Percentiles rank a stretch among this genome's conserved stretches.
Conservation (phyloP, 2,113 vertebrate species). For the Proterorhinus semilunaris region DNA sequence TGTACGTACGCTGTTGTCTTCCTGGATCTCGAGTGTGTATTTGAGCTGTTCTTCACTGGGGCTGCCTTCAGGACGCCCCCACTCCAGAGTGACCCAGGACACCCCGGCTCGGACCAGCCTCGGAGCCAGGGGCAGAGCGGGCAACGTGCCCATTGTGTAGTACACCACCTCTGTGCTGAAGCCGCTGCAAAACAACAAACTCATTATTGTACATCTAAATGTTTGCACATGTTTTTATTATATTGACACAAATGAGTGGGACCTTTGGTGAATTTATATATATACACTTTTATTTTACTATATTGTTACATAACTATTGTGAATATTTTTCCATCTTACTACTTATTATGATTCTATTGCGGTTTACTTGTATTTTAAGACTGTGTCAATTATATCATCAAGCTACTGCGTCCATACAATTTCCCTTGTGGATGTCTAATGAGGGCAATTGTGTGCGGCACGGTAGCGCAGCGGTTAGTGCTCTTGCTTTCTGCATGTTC, state of each 20-base stretch:
- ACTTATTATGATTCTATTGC: too few species aligned
- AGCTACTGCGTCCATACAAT: too few species aligned
- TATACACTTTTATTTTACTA: too few species aligned
- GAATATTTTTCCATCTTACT: too few species aligned
- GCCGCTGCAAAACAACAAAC: constrained; percentile 73
- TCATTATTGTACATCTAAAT: constrained; percentile 6
- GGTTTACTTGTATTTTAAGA: too few species aligned
- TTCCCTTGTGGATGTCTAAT: too few species aligned
- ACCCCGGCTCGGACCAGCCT: constrained; percentile 88
- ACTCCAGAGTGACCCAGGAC: constrained; percentile 92
- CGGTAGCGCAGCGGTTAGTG: too few species aligned
- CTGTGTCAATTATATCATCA: too few species aligned
- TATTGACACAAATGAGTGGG: background rate
- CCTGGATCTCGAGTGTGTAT: constrained; percentile 96
- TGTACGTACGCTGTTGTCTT: constrained; percentile 87
- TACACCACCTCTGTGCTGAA: constrained; percentile 94
- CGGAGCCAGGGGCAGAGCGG: constrained; percentile 88
- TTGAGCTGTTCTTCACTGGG: constrained; percentile 87
- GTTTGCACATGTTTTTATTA: background rate
- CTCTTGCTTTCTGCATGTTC: too few species aligned
- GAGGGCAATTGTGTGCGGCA: too few species aligned
- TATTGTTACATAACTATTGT: too few species aligned
- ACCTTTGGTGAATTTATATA: background rate
- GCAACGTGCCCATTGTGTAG: constrained; percentile 91
- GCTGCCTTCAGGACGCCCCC: constrained; percentile 90